These are phyloP conservation scores for Panonychus citri DNA, from an alignment of 1,140 invertebrate genomes.

Conservation along the genomic window DNA sequence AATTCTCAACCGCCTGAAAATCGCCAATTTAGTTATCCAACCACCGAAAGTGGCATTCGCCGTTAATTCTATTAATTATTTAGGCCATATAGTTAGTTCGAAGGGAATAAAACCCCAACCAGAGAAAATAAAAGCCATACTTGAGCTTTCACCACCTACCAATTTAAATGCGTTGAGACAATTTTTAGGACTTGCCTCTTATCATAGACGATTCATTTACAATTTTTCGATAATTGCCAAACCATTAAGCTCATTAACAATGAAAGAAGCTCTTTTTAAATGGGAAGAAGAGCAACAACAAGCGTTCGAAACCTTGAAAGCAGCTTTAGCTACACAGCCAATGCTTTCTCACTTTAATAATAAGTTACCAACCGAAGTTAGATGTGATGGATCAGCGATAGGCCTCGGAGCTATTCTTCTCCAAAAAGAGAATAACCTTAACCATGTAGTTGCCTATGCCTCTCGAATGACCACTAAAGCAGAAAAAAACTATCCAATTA, in stretches of 20 bases:
- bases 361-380: not conserved
- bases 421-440: not conserved
- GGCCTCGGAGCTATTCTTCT: constrained; percentile 2
- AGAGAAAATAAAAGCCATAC: constrained; percentile 8
- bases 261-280: constrained; percentile 6
- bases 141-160: constrained; percentile 8
- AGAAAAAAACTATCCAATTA: constrained; percentile 14
- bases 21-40: constrained; percentile 11
- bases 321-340: not conserved
- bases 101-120: constrained; percentile 4
- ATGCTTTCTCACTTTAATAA: not conserved
- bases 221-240: constrained; percentile 18
- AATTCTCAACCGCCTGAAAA: constrained; percentile 5
- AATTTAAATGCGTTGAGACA: constrained; percentile 2
- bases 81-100: constrained; percentile 11
- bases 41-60: constrained; percentile 12
- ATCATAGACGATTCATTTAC: constrained; percentile 14
- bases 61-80: constrained; percentile 4
- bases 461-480: constrained; percentile 18
- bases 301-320: not conserved
- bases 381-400: not conserved
- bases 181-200: constrained; percentile 10
- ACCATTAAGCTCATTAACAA: constrained; percentile 18
- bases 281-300: constrained; percentile 2
- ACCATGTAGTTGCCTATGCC: not conserved